These are phyloP conservation scores for Gallinago jamesoni DNA, from an alignment of 2,113 vertebrate genomes.

Conservation along the genomic window DNA sequence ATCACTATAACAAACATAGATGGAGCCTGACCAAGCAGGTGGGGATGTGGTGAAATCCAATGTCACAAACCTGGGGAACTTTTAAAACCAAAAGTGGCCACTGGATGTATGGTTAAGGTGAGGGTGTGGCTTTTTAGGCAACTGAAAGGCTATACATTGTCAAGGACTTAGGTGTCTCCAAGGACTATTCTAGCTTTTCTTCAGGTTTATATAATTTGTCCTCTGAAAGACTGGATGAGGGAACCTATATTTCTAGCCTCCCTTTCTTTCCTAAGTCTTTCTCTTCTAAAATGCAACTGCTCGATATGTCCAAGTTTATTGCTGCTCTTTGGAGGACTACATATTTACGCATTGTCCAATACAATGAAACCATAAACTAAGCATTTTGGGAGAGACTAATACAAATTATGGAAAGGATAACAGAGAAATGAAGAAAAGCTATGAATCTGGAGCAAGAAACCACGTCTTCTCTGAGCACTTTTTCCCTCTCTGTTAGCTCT, in stretches of 20 bases:
- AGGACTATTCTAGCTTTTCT: neutral
- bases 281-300: neutral
- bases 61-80: neutral
- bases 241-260: neutral
- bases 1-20: neutral
- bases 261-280: neutral
- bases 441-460: neutral
- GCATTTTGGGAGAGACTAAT: neutral
- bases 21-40: neutral
- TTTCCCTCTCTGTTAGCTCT: neutral
- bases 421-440: neutral
- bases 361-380: neutral
- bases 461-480: neutral
- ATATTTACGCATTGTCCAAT: neutral
- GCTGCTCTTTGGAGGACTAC: neutral
- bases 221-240: neutral
- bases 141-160: neutral
- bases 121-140: neutral
- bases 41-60: neutral
- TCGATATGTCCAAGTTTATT: neutral
- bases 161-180: neutral
- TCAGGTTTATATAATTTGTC: neutral
- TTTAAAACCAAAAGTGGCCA: neutral
- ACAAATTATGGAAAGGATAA: neutral
- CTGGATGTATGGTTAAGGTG: neutral